Percentiles rank a stretch among this genome's conserved stretches.
phyloP scores from a whole-genome alignment of 2,888 invertebrate species.

The Rotaria magnacalcarata region DNA sequence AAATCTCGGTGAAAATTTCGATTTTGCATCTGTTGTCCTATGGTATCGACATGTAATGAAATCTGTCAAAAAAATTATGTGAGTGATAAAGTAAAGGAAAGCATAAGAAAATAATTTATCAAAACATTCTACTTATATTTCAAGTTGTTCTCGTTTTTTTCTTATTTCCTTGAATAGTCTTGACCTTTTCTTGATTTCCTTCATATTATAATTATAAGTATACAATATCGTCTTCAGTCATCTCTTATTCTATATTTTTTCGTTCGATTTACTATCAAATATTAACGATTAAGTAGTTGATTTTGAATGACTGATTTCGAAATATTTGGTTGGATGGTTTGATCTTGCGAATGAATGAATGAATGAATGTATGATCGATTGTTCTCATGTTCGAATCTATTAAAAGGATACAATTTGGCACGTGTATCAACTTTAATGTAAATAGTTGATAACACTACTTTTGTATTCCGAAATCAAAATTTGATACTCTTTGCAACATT shows the following conservation, averaged over 20 bases:
- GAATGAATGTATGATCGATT: too few species aligned
- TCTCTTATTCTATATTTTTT: background rate
- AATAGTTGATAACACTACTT: conserved; percentile 29
- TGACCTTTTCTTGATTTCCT: background rate
- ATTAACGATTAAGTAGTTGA: background rate
- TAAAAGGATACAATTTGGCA: background rate
- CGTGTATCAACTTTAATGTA: background rate
- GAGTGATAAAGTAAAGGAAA: background rate
- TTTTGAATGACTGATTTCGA: background rate
- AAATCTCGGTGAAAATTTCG: background rate
- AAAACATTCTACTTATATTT: background rate
- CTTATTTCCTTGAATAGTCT: background rate
- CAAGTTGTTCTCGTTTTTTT: background rate
- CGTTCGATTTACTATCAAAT: background rate
- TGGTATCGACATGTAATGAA: conserved; percentile 27
- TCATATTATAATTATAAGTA: background rate
- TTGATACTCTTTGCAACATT: background rate
- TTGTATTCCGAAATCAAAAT: background rate
- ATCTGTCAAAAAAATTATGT: conserved; percentile 23
- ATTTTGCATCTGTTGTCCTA: conserved; percentile 29
- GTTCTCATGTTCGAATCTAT: background rate
- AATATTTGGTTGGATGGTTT: background rate
- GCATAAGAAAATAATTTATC: background rate
- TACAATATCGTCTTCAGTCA: background rate
- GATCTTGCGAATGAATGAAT: background rate